Conservation (phyloP, 2,888 invertebrate species). For the Caenorhabditis sp. region DNA sequence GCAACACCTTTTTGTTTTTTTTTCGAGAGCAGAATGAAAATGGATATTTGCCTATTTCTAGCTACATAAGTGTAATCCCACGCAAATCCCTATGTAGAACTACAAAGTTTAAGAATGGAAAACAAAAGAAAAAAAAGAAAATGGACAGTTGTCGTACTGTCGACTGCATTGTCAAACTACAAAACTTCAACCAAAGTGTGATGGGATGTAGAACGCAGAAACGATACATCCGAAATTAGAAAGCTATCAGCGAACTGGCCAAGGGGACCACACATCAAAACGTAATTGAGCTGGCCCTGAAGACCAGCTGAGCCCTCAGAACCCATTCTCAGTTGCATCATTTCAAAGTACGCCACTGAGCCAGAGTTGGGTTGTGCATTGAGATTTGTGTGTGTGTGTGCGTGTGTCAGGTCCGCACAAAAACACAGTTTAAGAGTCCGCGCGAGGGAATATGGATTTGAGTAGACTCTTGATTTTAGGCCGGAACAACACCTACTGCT, state of each 20-base stretch:
- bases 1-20: not conserved
- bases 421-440: slow-evolving; percentile 16
- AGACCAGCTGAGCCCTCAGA: slow-evolving; percentile 54
- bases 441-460: not conserved
- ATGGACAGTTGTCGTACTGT: too few relatives aligned
- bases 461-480: slow-evolving; percentile 1
- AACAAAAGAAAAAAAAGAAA: too few relatives aligned
- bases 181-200: slow-evolving; percentile 9
- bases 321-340: slow-evolving; percentile 35
- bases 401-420: slow-evolving; percentile 14
- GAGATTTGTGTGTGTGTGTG: slow-evolving; percentile 15
- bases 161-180: too few relatives aligned
- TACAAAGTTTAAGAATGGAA: not conserved
- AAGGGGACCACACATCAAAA: slow-evolving; percentile 65
- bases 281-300: slow-evolving; percentile 56
- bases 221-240: slow-evolving; percentile 54
- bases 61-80: too few relatives aligned
- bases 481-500: slow-evolving; percentile 16
- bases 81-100: too few relatives aligned
- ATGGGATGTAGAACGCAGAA: slow-evolving; percentile 53
- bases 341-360: slow-evolving; percentile 49
- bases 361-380: slow-evolving; percentile 20
- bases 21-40: not conserved
- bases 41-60: not conserved
- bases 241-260: slow-evolving; percentile 51